Conservation (phyloP, 2,888 invertebrate genomes). For the Carabus problematicus region DNA sequence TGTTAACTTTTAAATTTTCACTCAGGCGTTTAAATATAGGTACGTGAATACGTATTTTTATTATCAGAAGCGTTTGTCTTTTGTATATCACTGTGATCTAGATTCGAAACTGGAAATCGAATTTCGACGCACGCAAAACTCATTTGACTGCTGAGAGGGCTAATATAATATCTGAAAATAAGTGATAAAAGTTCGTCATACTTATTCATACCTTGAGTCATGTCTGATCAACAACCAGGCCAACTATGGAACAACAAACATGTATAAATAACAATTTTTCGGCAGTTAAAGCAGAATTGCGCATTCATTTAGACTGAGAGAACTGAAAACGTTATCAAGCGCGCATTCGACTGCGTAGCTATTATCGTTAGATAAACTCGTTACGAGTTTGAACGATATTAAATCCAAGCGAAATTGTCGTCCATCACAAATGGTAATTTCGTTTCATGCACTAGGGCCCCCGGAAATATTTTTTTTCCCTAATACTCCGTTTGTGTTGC, state of each 20-base stretch:
- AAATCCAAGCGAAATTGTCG: constrained; percentile 24
- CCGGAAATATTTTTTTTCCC: not conserved
- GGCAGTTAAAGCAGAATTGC: too few species aligned
- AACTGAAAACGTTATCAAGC: not conserved
- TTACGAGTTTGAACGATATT: constrained; percentile 19
- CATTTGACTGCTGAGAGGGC: not conserved
- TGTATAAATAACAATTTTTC: constrained; percentile 7
- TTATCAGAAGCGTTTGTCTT: too few species aligned
- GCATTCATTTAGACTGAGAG: not conserved
- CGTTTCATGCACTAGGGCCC: not conserved
- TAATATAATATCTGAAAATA: not conserved
- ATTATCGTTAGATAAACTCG: constrained; percentile 22
- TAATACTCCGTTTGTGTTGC: not conserved
- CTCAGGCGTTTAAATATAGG: too few species aligned
- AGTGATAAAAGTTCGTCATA: not conserved
- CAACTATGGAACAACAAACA: constrained; percentile 8
- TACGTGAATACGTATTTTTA: too few species aligned
- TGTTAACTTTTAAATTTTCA: too few species aligned
- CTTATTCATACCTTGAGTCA: constrained; percentile 9
- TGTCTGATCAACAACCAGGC: constrained; percentile 14
- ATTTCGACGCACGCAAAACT: too few species aligned
- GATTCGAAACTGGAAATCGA: too few species aligned
- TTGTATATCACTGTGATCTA: too few species aligned
- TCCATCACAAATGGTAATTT: constrained; percentile 29
- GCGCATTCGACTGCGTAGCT: not conserved